Evolutionary conservation across 2,113 vertebrate species (phyloP).

Genomic region (Excalfactoria chinensis): DNA sequence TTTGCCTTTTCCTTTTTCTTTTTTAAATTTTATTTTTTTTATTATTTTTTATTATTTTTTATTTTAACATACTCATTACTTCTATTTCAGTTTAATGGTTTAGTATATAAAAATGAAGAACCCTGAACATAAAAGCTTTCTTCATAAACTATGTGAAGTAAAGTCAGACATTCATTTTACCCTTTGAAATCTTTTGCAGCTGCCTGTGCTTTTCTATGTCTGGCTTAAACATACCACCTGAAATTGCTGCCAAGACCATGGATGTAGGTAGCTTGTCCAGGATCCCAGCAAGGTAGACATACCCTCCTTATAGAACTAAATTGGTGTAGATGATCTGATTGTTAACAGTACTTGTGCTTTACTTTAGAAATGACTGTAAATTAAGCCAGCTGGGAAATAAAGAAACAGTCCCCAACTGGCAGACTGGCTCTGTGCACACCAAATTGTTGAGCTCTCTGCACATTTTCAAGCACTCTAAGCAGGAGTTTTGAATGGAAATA

Average conservation of each 20-base stretch:
- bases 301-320: not conserved
- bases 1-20: not conserved
- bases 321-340: not conserved
- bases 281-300: not conserved
- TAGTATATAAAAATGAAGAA: not conserved
- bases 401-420: not conserved
- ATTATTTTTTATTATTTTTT: not conserved
- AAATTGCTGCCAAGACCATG: slow-evolving; percentile 19
- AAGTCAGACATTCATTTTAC: not conserved
- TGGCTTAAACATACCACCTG: not conserved
- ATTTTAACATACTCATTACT: not conserved
- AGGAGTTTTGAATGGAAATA: slow-evolving; percentile 6
- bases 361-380: slow-evolving; percentile 15
- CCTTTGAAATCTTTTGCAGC: not conserved
- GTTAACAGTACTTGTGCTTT: not conserved
- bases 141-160: not conserved
- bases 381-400: not conserved
- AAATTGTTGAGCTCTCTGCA: not conserved
- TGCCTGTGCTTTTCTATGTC: not conserved
- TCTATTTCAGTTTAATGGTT: not conserved
- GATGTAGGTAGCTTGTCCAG: not conserved
- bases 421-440: not conserved
- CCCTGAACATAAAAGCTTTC: not conserved
- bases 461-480: slow-evolving; percentile 3
- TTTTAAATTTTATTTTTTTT: not conserved